Percentiles rank a stretch among this genome's conserved stretches.
These are phyloP conservation scores for Hyposmocoma kahamanoa DNA, from an alignment of 1,140 invertebrate genomes.

Conservation along the genomic window DNA sequence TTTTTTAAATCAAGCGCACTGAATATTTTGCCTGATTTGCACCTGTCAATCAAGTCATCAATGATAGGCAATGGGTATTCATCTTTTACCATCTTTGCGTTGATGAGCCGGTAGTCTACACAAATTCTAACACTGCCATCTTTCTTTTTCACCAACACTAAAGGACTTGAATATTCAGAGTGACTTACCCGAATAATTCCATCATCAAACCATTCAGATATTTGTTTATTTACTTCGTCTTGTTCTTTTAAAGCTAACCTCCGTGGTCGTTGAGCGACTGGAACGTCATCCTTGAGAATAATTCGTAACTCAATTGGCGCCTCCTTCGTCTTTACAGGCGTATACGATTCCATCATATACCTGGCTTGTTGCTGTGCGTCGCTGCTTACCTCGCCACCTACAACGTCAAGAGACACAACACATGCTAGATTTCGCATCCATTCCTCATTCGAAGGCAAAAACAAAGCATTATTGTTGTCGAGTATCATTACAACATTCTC, in stretches of 20 bases:
- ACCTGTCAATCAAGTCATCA: not conserved
- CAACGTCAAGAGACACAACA: not conserved
- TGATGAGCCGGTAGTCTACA: conserved; percentile 15
- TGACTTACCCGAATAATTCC: conserved; percentile 3
- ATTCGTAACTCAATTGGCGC: conserved; percentile 16
- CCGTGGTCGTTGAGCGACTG: conserved; percentile 18
- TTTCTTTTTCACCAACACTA: conserved; percentile 20
- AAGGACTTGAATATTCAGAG: conserved; percentile 21
- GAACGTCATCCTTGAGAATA: conserved; percentile 17
- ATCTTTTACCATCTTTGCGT: conserved; percentile 7
- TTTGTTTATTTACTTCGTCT: conserved; percentile 14
- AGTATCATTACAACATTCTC: not conserved
- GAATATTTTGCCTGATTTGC: not conserved
- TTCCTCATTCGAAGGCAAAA: not conserved
- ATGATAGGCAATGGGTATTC: conserved; percentile 6
- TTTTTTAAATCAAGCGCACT: not conserved
- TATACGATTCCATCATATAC: not conserved
- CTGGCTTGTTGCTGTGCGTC: not conserved
- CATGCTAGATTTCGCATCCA: not conserved
- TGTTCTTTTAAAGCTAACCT: conserved; percentile 13
- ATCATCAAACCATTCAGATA: conserved; percentile 17
- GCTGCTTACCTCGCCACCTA: not conserved
- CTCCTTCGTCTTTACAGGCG: conserved; percentile 5
- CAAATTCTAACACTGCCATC: conserved; percentile 7
- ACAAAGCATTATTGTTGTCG: not conserved